Base-by-base conservation (phyloP, 2,113 vertebrate genomes). In the Eidolon helvum region DNA sequence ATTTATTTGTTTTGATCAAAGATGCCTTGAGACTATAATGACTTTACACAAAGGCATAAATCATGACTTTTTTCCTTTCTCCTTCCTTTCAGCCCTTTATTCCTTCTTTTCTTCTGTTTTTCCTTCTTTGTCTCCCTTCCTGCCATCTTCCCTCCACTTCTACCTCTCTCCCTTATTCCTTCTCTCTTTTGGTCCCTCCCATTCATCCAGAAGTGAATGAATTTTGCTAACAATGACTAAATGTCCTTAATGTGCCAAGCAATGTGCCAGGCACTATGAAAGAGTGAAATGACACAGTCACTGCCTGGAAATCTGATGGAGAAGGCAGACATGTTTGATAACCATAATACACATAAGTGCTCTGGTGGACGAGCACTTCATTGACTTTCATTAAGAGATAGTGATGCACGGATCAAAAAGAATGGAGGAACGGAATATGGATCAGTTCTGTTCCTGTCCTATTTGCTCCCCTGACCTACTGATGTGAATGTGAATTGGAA, bases 1-100 rank as follows among this genome's bases (percentile, higher is more conserved):
- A 72, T 86, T 84, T 85, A 10, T 93, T 65, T 91, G 4, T 61
- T 89, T 92, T 85, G 33, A 50, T 91, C 22, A 72, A 93, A 91
- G 26, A 61, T 61, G 7, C 9, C 7, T 45, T 75, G 7, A 78
- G 9, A 21, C 7, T 48, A 5, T 38, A 93, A 68, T 88, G 26
- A 69, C 65, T 33, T 85, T 35, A 82, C 8, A 14, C 21, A 61
- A 50, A 88, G 1, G 15, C 22, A 10, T 72, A 59, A 43, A 78
- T 89, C 5, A 48, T 30, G 22, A 0, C 3, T 66, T 12, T 3
- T 45, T 50, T 45, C 59, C 10, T 28, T 21, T 7, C 14, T 55
- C 12, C 14, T 11, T 55, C 5, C 5, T 22, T 65, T 14, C 2
- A 11, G 53, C 19, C 10, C 2, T 65, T 84, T 2, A 24, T 24